Evolutionary conservation across 2,888 invertebrate genomes (phyloP), one percentile per base, ranked within the genome.

Genomic region (Dryadula phaetusa): DNA sequence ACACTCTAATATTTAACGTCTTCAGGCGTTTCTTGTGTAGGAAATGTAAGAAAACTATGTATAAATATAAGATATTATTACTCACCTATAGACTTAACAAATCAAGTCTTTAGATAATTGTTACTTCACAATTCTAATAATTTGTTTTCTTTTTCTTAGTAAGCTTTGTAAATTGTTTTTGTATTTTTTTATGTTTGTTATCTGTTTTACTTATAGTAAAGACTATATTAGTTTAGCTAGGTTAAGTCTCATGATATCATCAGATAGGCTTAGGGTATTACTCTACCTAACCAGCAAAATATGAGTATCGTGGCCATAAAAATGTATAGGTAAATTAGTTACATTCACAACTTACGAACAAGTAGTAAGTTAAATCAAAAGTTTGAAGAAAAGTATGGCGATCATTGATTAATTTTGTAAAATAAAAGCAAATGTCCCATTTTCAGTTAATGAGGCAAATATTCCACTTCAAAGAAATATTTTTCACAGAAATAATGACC

Each of bases 391-490:
- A 60, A 12, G 1, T 22, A 42, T 25, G 18, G 4, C 3, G 3
- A 25, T n/a, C 18, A 34, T 40, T 28, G 28, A 60, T 16, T 44
- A 28, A 42, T 60, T 12, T 28, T 14, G 25, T 61, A 40, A 64
- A 63, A 52, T 54, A 76, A 73, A 67, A 72, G 70, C 64, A 69
- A 63, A 62, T 69, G n/a, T n/a, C n/a, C n/a, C 72, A 69, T 66
- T 71, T 69, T 69, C 65, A 66, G 60, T 72, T 75, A 77, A 78
- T 75, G 75, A 74, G 66, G 65, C 70, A 73, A 72, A 74, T 72
- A 75, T 75, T 75, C 37, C 70, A 77, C 73, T 71, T 79, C 77
- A 79, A 81, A 79, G 76, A 73, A 75, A 72, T 74, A 72, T 76
- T 77, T 75, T 67, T 69, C 63, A 62, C 66, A 70, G 72, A 75